Base-by-base conservation (phyloP, 2,797 vertebrate genomes). In the Microchirus variegatus region DNA sequence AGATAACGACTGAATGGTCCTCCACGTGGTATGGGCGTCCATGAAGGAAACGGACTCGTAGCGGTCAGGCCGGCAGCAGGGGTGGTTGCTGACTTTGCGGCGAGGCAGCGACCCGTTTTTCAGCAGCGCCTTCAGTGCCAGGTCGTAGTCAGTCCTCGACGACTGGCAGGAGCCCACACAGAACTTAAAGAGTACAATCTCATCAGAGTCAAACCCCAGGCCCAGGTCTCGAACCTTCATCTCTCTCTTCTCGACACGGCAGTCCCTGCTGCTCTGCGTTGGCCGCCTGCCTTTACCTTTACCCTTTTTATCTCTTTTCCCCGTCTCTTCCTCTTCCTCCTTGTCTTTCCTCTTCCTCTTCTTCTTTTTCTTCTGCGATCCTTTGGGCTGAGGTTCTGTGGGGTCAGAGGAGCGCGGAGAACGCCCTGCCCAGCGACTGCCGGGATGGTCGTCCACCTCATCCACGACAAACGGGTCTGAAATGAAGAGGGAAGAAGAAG, bases 131-230 rank as follows among this genome's bases (percentile, higher is more conserved):
- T 88, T 92, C 67, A 99, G 85, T 0, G 95, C 95, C 80, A 96
- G 84, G 81, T 99, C 97, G 0, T 99, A 97, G 71, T 95, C 94
- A 52, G 92, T 95, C 65, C 95, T 93, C 0, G 92, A 89, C 0
- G 91, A 90, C 83, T 94, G 93, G 75, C 97, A 99, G 14, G 94
- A 93, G 59, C 97, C 97, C 0, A 95, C 96, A 60, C 97, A 99
- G 81, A 97, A 99, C 87, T 95, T 96, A 87, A 99, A 98, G 48
- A 94, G 94, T 67, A 99, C 94, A 0, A 95, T 93, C 90, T 99
- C 97, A 0, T 98, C 96, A 0, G 97, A 99, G 78, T 96, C 93
- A 37, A 94, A 96, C 19, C 97, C 97, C 83, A 98, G 91, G 36
- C 95, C 96, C 26, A 99, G 92, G 81, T 96, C 96, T 0, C 93